These are phyloP conservation scores for Eledona agricola DNA, from an alignment of 2,888 invertebrate species.

Conservation along the genomic window DNA sequence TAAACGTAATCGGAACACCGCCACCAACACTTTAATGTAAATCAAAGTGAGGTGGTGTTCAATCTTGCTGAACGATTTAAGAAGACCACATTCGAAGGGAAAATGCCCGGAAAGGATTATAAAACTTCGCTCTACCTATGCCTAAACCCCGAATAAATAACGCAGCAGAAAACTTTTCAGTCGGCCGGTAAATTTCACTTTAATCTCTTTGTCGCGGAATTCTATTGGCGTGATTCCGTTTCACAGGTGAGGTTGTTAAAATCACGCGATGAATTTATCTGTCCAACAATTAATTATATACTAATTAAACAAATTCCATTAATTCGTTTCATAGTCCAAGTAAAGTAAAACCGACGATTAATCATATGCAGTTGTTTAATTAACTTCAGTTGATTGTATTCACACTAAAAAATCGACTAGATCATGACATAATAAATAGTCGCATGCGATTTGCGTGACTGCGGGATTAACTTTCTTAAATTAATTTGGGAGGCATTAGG, in stretches of 20 bases:
- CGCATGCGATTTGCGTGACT: too few relatives aligned
- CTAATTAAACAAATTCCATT: slow-evolving; percentile 25
- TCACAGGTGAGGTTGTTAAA: slow-evolving; percentile 6
- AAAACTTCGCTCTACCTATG: not conserved
- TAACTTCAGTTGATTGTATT: slow-evolving; percentile 10
- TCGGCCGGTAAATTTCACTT: slow-evolving; percentile 6
- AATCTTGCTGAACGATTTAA: slow-evolving; percentile 31
- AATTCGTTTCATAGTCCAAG: slow-evolving; percentile 13
- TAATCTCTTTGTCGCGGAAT: slow-evolving; percentile 5
- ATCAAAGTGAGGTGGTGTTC: slow-evolving; percentile 31
- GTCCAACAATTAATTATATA: slow-evolving; percentile 19
- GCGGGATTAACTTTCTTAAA: slow-evolving; percentile 14
- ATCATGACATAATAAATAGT: too few relatives aligned
- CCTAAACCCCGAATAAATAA: slow-evolving; percentile 3
- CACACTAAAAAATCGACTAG: too few relatives aligned
- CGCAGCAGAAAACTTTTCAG: slow-evolving; percentile 9
- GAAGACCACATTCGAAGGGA: slow-evolving; percentile 26
- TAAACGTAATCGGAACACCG: slow-evolving; percentile 19
- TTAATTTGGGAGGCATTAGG: slow-evolving; percentile 19
- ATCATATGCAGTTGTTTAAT: slow-evolving; percentile 18
- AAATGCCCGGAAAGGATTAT: slow-evolving; percentile 24
- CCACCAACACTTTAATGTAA: slow-evolving; percentile 29
- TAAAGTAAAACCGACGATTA: slow-evolving; percentile 6
- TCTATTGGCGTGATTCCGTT: slow-evolving; percentile 10
- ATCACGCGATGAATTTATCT: slow-evolving; percentile 18